Percentiles rank a stretch among this genome's conserved stretches.
These are phyloP conservation scores for Neotoma lepida DNA, from an alignment of 2,113 vertebrate genomes.

Conservation along the genomic window DNA sequence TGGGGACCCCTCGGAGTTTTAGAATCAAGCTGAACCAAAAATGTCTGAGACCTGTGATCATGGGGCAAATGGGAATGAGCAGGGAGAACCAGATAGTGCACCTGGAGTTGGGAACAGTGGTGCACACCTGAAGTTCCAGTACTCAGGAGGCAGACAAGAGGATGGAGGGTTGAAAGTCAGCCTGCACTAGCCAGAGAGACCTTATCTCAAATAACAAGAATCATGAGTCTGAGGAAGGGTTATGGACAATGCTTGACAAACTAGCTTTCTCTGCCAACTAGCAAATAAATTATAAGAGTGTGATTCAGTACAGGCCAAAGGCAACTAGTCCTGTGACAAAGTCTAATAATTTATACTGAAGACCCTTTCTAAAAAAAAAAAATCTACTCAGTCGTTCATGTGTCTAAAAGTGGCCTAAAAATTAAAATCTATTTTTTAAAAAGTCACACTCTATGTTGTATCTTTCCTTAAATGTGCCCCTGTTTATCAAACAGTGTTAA, in stretches of 20 bases:
- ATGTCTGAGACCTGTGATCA: neutral
- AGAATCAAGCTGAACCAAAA: slow-evolving; percentile 14
- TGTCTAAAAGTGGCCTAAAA: neutral
- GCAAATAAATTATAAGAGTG: neutral
- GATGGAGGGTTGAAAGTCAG: no score
- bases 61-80: neutral
- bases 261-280: neutral
- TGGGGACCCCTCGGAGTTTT: neutral
- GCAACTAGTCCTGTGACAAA: neutral
- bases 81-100: neutral
- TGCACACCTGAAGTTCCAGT: no score
- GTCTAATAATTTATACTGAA: slow-evolving; percentile 28
- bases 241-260: neutral
- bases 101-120: neutral
- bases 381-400: neutral
- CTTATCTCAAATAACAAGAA: neutral
- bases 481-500: slow-evolving; percentile 57
- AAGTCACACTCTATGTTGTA: slow-evolving; percentile 3
- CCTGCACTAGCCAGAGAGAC: no score
- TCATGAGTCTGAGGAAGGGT: neutral
- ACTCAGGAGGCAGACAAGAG: neutral
- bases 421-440: neutral
- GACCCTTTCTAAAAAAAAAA: neutral
- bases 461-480: slow-evolving; percentile 50
- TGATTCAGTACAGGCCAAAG: neutral